phyloP scores from a whole-genome alignment of 2,113 vertebrate species.

The Ardeotis arabs region DNA sequence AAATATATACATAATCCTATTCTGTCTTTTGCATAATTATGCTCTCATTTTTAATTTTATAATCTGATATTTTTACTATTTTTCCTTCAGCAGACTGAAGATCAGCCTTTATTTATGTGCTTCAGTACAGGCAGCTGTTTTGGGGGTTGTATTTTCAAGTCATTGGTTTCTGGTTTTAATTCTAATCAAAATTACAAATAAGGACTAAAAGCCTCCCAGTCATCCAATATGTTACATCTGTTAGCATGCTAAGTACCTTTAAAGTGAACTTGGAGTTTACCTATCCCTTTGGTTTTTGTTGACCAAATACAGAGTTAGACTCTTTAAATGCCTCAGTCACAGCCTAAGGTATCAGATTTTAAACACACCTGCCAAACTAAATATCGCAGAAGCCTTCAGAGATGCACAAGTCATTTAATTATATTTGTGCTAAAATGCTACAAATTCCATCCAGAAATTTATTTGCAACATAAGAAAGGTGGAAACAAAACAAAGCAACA shows the following conservation, averaged over 20 bases:
- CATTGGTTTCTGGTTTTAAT: background rate
- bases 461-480: background rate
- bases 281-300: background rate
- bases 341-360: background rate
- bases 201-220: background rate
- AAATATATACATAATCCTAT: background rate
- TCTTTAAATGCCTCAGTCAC: background rate
- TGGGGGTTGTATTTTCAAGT: background rate
- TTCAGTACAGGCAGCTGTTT: background rate
- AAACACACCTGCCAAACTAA: background rate
- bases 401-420: background rate
- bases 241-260: background rate
- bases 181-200: background rate
- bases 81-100: background rate
- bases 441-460: background rate
- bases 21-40: background rate
- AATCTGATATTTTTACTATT: background rate
- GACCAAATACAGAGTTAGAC: background rate
- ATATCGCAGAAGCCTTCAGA: background rate
- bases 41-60: background rate
- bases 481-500: background rate
- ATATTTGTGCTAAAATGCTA: background rate
- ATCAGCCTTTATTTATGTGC: background rate
- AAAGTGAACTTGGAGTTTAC: background rate
- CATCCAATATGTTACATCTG: background rate